Base-by-base conservation (phyloP, 2,797 vertebrate species). In the Danio kyathit region DNA sequence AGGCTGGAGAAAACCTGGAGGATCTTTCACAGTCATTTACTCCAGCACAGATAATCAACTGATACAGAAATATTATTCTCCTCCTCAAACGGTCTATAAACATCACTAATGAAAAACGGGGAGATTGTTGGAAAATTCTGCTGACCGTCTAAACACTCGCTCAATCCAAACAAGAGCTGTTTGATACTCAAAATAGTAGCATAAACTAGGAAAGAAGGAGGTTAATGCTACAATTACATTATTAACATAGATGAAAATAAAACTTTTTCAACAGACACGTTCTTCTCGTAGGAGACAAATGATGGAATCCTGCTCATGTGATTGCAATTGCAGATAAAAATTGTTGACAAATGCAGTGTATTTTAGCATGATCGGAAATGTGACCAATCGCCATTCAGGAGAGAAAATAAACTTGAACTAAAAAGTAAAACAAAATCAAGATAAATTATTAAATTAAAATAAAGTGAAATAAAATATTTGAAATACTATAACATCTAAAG, bases 71-170 rank as follows among this genome's bases (percentile, higher is more conserved):
- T 52, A 63, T 19, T 74, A 57, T 63, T 70, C 40, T 80, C 17
- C 44, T 38, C 12, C 41, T 6, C 63, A 61, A 81, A 81, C 56
- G 19, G 64, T 51, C 7, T 56, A 65, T 60, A 74, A 81, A 74
- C 51, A 72, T 16, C 2, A 1, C 41, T 46, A 5, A 81, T 72
- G 41, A 82, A 48, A 66, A 0, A n/a, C 38, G 63, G 51, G 17
- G 59, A 51, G 21, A 17, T 17, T 73, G 41, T 14, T 19, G 6
- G 48, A 74, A 19, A 13, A 16, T 29, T 66, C 51, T 48, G 21
- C 8, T 38, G 46, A 4, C 13, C 0, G 5, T 59, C 21, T 54
- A 54, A 51, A 64, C 40, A 19, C 13, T 0, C 44, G 14, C n/a
- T 41, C n/a, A 59, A 17, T 61, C 44, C 48, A 60, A 29, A 61